These are phyloP conservation scores for Eristalis tenax DNA, from an alignment of 2,888 invertebrate genomes.

Conservation along the genomic window DNA sequence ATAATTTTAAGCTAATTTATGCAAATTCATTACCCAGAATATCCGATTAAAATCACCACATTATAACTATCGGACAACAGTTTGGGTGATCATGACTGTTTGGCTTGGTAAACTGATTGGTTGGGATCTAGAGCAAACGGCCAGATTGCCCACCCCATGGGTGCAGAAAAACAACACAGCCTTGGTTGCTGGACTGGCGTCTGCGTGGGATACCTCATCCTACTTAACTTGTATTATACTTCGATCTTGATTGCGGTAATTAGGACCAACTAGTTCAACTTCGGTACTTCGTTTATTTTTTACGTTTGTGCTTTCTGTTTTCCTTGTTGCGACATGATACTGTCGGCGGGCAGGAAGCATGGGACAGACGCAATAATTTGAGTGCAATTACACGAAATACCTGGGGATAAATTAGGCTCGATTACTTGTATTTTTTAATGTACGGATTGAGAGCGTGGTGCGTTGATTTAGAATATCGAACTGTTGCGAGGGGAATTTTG, in stretches of 20 bases:
- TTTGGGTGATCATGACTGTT: not conserved
- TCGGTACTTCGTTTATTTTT: conserved; percentile 34
- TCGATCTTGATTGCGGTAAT: conserved; percentile 66
- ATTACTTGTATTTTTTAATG: conserved; percentile 24
- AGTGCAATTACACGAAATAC: conserved; percentile 57
- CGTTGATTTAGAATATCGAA: conserved; percentile 14
- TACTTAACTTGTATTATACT: conserved; percentile 42
- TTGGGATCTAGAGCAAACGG: conserved; percentile 35
- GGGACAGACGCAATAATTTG: conserved; percentile 53
- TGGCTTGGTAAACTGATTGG: conserved; percentile 30
- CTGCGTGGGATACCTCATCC: conserved; percentile 4
- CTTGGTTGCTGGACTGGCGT: not conserved
- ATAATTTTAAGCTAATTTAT: conserved; percentile 52
- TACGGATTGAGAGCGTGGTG: not conserved
- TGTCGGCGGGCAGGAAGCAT: conserved; percentile 25
- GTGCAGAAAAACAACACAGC: conserved; percentile 42
- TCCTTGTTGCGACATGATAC: not conserved
- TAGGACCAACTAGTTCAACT: conserved; percentile 43
- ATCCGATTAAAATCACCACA: conserved; percentile 59
- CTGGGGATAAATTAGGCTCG: conserved; percentile 39
- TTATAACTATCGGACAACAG: conserved; percentile 50
- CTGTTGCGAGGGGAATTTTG: conserved; percentile 29
- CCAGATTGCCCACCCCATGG: conserved; percentile 17
- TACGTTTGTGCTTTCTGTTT: conserved; percentile 13
- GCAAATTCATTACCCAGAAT: conserved; percentile 57